Evolutionary conservation across 2,113 vertebrate species (phyloP).

Genomic region (Callocephalon fimbriatum): DNA sequence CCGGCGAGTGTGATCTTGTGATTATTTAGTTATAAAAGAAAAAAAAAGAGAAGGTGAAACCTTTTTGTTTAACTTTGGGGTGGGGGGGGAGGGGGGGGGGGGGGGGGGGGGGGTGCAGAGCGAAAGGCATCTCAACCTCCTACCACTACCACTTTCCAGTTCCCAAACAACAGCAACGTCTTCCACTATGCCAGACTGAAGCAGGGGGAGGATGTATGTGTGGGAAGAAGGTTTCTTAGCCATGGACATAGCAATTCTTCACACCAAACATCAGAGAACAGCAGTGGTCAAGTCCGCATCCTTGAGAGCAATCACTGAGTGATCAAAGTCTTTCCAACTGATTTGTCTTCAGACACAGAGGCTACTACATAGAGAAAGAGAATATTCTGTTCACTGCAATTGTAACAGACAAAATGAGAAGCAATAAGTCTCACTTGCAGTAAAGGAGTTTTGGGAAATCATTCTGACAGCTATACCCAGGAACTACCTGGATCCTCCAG

Average conservation of each 20-base stretch:
- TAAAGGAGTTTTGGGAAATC: not conserved
- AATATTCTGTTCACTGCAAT: not conserved
- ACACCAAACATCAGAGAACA: not conserved
- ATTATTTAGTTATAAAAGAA: too few species aligned
- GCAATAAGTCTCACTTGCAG: not conserved
- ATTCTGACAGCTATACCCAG: not conserved
- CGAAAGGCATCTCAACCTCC: not conserved
- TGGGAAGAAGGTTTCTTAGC: not conserved
- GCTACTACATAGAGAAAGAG: not conserved
- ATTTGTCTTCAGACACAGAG: not conserved
- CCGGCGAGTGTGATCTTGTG: too few species aligned
- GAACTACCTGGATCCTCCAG: not conserved
- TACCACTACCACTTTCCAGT: not conserved
- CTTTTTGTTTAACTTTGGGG: not conserved
- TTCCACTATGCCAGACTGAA: not conserved
- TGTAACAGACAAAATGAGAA: not conserved
- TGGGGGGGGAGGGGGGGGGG: not conserved
- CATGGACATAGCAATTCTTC: not conserved
- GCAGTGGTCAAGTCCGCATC: not conserved
- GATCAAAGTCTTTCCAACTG: not conserved
- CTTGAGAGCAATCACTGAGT: not conserved
- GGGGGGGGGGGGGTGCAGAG: not conserved
- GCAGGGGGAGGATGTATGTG: not conserved
- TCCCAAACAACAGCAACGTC: not conserved
- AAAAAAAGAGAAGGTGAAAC: too few species aligned